Conservation (phyloP, 1,140 invertebrate species). For the Periplaneta americana region DNA sequence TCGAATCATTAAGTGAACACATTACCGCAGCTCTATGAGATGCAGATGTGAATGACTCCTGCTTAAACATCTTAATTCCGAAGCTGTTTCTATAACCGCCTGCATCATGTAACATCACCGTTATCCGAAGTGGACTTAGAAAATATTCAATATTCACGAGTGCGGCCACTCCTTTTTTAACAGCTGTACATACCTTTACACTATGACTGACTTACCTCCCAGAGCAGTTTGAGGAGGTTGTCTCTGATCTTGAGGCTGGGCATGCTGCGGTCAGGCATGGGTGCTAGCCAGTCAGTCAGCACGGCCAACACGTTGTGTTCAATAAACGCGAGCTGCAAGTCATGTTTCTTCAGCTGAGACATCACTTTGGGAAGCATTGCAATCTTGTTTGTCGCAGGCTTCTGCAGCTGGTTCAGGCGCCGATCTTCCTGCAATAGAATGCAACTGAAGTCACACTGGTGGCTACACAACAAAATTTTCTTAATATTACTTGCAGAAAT, state of each 20-base stretch:
- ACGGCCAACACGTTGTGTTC: slow-evolving; percentile 92
- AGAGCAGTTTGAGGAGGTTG: slow-evolving; percentile 77
- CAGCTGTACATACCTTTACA: too few relatives aligned
- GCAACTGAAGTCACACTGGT: background rate
- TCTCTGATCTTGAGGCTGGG: slow-evolving; percentile 91
- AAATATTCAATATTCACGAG: too few relatives aligned
- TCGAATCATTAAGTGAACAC: too few relatives aligned
- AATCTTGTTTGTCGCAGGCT: slow-evolving; percentile 89
- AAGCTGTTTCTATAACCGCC: too few relatives aligned
- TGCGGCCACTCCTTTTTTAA: too few relatives aligned
- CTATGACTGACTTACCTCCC: slow-evolving; percentile 73
- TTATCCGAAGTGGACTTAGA: too few relatives aligned
- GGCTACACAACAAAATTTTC: background rate
- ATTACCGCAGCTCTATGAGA: too few relatives aligned
- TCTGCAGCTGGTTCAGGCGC: slow-evolving; percentile 71
- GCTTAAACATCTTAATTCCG: too few relatives aligned
- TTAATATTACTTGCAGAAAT: too few relatives aligned
- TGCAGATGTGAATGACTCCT: too few relatives aligned
- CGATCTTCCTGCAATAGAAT: slow-evolving; percentile 66
- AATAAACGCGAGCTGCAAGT: slow-evolving; percentile 90
- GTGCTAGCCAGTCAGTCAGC: slow-evolving; percentile 96
- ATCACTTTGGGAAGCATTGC: slow-evolving; percentile 82
- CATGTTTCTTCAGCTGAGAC: slow-evolving; percentile 90
- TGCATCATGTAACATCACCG: too few relatives aligned
- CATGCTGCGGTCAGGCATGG: slow-evolving; percentile 93